These are phyloP conservation scores for Xiphorhynchus elegans DNA, from an alignment of 2,113 vertebrate genomes.

Conservation along the genomic window DNA sequence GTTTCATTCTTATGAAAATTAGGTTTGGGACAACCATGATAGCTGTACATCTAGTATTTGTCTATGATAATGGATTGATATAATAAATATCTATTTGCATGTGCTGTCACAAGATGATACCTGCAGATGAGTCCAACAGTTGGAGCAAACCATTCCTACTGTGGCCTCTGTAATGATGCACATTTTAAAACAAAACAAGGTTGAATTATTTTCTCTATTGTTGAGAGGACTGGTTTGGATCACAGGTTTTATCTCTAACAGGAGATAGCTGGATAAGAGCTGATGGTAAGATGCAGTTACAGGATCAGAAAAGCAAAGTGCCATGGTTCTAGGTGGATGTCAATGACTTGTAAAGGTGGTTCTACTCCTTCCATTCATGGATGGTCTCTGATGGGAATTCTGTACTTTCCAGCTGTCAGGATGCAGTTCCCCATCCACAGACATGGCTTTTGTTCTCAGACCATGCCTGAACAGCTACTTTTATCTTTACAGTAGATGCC, in stretches of 20 bases:
- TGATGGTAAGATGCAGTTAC: background rate
- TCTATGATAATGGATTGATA: background rate
- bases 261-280: background rate
- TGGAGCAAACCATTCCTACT: background rate
- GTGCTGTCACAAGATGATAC: background rate
- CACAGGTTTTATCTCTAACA: rapidly evolving
- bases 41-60: rapidly evolving
- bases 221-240: background rate
- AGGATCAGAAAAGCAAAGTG: background rate
- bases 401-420: background rate
- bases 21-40: background rate
- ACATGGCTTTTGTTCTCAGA: background rate
- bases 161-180: background rate
- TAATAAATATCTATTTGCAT: background rate
- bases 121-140: background rate
- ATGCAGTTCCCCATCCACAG: background rate
- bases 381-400: background rate
- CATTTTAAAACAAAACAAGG: background rate
- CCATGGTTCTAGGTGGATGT: background rate
- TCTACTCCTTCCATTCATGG: rapidly evolving
- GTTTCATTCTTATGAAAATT: background rate
- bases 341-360: background rate
- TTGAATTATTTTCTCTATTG: background rate
- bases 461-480: background rate
- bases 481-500: background rate